Evolutionary conservation across 2,888 invertebrate genomes (phyloP), one percentile per base, ranked within the genome.

Genomic region (Lasioglossum pauxillum): DNA sequence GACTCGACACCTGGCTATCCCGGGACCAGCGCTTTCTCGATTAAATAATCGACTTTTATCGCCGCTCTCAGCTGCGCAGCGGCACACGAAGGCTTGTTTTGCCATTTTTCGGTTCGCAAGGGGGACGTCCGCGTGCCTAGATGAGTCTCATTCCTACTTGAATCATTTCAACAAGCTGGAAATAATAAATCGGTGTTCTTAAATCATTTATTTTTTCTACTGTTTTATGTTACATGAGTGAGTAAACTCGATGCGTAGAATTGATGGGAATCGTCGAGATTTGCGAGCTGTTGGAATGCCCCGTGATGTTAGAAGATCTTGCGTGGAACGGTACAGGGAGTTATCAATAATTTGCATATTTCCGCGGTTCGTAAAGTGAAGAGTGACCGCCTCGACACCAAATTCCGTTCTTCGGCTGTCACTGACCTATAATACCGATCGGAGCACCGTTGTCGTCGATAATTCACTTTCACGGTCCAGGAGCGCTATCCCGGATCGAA

Each of bases 381-480:
- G 64, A 82, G 64, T 41, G 49, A 44, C 53, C 75, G 82, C 19
- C 49, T 49, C 75, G n/a, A 35, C 53, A 57, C 67, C 44, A 35
- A 82, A 82, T 74, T 60, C 67, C 80, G 60, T 73, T 79, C 67
- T 8, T 53, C 38, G 35, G 27, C 53, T 60, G 81, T 57, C 82
- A 57, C 83, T 83, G 83, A 84, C 77, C 82, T 83, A 83, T 73
- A 74, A 83, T 77, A 19, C 60, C 57, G 38, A 31, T 12, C 10
- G 23, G 23, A 31, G 35, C 27, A 4, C 23, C 49, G 0, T 1
- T 16, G n/a, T 53, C 41, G 67, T 73, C 82, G 60, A 76, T 57
- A 64, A 81, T 67, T 76, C 64, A 35, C 44, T 76, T 72, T 72
- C 75, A 31, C 73, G 73, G 60, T 44, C 14, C 35, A 23, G 60